Base-by-base conservation (phyloP, 1,140 invertebrate species). In the Drosophila saltans region DNA sequence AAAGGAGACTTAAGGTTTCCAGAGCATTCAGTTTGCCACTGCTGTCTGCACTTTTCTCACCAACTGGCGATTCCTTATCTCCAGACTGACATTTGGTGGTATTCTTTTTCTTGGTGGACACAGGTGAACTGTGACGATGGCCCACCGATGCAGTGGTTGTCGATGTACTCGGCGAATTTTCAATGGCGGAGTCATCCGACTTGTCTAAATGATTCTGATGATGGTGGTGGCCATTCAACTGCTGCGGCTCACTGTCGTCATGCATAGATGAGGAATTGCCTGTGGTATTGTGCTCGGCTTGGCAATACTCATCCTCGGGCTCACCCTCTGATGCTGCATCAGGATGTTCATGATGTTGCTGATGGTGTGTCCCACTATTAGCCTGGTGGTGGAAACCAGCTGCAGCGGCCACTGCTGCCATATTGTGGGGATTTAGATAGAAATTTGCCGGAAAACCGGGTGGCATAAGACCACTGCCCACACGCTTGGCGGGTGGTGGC, bases 401-500 rank as follows among this genome's bases (percentile, higher is more conserved):
- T 1, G 90, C 81, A 1, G 90, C 83, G 0, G 90, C 86, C 24
- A 90, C 90, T 0, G 90, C 88, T 11, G 90, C 86, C 92, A 93
- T 93, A 81, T 56, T 92, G 91, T 76, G 76, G 33, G 88, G 84
- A 84, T 89, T 89, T 45, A 91, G 57, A 57, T 92, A 91, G 52
- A 92, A 91, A 40, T 80, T 92, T n/a, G 88, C 75, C 5, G 91
- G 89, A 41, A 91, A 91, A 24, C 81, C 80, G 21, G 66, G 91
- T 3, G 83, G 64, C 88, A 90, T 52, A n/a, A 91, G 69, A 16
- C 77, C 75, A 55, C 81, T 81, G 70, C 80, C 69, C 55, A 76
- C 73, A 57, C 95, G 94, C 91, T 96, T 96, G 4, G 93, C 93
- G 1, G 94, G 93, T 30, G 95, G 94, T 6, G 94, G 93, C 16